phyloP scores from a whole-genome alignment of 1,140 invertebrate species.

The Monochamus saltuarius region DNA sequence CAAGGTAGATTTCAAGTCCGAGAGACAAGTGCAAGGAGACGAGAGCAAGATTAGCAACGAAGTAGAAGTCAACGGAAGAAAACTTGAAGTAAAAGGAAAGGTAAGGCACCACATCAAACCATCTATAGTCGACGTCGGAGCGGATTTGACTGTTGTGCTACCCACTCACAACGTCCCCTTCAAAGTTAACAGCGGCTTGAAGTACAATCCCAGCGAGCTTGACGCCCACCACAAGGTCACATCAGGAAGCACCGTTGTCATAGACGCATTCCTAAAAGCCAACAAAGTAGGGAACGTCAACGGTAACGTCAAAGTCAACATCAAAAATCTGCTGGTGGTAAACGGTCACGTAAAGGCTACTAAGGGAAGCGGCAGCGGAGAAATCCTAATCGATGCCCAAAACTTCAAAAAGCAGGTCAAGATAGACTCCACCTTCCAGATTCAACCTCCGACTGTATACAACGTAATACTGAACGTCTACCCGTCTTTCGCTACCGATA shows the following conservation, averaged over 20 bases:
- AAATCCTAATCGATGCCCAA: slow-evolving; percentile 55
- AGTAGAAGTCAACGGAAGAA: slow-evolving; percentile 62
- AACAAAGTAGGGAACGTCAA: slow-evolving; percentile 52
- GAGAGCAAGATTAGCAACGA: slow-evolving; percentile 64
- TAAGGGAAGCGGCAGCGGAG: slow-evolving; percentile 59
- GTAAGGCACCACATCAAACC: slow-evolving; percentile 56
- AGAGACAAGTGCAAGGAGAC: slow-evolving; percentile 57
- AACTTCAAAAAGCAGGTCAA: slow-evolving; percentile 63
- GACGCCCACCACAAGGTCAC: slow-evolving; percentile 57
- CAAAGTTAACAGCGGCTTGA: slow-evolving; percentile 57
- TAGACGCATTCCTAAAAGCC: slow-evolving; percentile 58
- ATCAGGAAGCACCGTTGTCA: slow-evolving; percentile 53
- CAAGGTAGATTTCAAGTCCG: slow-evolving; percentile 58
- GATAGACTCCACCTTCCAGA: slow-evolving; percentile 59
- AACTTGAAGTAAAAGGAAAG: slow-evolving; percentile 62
- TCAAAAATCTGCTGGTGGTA: slow-evolving; percentile 58
- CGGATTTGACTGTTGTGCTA: slow-evolving; percentile 55
- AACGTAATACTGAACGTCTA: slow-evolving; percentile 61
- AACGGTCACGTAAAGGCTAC: slow-evolving; percentile 60
- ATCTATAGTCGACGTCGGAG: slow-evolving; percentile 58
- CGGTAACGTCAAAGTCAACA: slow-evolving; percentile 52
- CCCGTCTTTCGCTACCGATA: slow-evolving; percentile 69
- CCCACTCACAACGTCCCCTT: slow-evolving; percentile 56
- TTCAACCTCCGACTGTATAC: slow-evolving; percentile 56
- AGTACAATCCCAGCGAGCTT: slow-evolving; percentile 54